These are phyloP conservation scores for Folsomia candida DNA, from an alignment of 2,888 invertebrate species.

Conservation along the genomic window DNA sequence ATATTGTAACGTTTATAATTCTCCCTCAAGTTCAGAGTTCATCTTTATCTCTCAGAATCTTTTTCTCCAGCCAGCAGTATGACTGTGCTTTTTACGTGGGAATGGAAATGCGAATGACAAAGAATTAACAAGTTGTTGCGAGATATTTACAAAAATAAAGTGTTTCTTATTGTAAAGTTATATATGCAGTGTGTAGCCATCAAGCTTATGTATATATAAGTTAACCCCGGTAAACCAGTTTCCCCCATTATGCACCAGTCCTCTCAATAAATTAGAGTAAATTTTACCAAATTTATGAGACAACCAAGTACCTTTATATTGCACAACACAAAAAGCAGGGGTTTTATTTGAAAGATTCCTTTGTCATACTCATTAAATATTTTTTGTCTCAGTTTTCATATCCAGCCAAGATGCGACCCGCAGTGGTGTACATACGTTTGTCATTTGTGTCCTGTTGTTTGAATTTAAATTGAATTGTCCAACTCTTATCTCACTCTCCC, in stretches of 20 bases:
- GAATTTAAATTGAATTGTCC: conserved; percentile 16
- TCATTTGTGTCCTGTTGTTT: conserved; percentile 9
- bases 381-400: background rate
- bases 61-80: background rate
- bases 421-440: background rate
- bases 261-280: background rate
- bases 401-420: background rate
- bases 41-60: background rate
- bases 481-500: background rate
- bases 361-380: background rate
- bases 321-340: background rate
- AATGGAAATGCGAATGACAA: too few species aligned
- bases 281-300: background rate
- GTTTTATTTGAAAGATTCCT: too few species aligned
- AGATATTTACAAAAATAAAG: too few species aligned
- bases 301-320: background rate
- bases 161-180: too few species aligned
- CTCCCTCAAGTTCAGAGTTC: background rate
- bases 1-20: background rate
- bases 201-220: too few species aligned
- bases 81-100: too few species aligned
- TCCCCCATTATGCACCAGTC: too few species aligned
- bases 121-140: too few species aligned
- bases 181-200: too few species aligned
- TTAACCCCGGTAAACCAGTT: too few species aligned